Evolutionary conservation across 2,797 vertebrate species (phyloP).

Genomic region (Allobates femoralis): DNA sequence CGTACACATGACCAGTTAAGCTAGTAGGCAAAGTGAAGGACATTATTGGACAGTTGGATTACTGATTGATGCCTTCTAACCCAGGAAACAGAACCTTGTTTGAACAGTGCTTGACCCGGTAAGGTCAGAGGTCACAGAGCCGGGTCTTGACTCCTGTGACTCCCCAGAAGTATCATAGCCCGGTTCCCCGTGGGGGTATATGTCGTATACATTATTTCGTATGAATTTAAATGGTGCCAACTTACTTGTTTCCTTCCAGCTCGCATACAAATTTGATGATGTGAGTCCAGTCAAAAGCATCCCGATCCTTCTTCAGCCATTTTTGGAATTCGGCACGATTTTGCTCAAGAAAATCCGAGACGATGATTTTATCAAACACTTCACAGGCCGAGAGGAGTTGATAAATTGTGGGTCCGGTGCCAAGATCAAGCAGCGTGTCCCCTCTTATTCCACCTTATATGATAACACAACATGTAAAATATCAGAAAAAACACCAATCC

Average conservation of each 20-base stretch:
- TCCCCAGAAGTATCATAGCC: no score
- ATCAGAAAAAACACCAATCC: neutral
- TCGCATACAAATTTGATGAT: slow-evolving; percentile 10
- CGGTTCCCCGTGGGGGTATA: no score
- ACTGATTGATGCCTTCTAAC: no score
- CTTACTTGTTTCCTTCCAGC: slow-evolving; percentile 38
- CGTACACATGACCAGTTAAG: no score
- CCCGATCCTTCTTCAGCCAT: slow-evolving; percentile 29
- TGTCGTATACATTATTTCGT: neutral
- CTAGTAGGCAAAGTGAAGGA: no score
- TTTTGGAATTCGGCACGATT: slow-evolving; percentile 12
- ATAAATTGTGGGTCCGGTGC: slow-evolving; percentile 17
- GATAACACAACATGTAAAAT: neutral
- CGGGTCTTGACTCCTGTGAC: no score
- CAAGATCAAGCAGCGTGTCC: slow-evolving; percentile 15
- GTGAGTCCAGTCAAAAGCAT: slow-evolving; percentile 18
- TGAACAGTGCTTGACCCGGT: no score
- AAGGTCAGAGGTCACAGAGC: no score
- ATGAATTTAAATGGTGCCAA: neutral
- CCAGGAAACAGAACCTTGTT: no score
- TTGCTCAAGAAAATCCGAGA: slow-evolving; percentile 32
- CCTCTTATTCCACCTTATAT: neutral
- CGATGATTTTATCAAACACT: slow-evolving; percentile 20
- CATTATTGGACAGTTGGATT: no score
- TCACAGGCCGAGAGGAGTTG: slow-evolving; percentile 6